A percentile compares a stretch with the other conserved stretches of the same genome.
phyloP scores from a whole-genome alignment of 2,888 invertebrate genomes.

The Aleiodes alternator region DNA sequence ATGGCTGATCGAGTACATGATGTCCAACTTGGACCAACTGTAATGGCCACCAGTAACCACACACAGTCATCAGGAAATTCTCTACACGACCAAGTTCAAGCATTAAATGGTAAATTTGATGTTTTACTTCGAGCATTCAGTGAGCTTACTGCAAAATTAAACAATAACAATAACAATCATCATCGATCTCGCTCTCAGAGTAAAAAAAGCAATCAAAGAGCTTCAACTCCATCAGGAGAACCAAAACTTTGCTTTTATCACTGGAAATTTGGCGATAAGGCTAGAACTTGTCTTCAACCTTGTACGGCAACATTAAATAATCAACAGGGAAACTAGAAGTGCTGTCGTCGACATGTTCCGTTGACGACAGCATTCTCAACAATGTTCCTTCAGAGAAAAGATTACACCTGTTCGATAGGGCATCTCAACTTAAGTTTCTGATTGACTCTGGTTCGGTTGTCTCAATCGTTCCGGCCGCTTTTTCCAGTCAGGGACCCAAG shows the following conservation, averaged over 20 bases:
- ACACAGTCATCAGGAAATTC: neutral
- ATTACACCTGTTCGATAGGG: conserved; percentile 23
- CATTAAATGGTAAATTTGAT: no score
- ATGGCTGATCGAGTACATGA: conserved; percentile 48
- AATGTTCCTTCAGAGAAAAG: conserved; percentile 1
- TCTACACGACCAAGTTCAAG: no score
- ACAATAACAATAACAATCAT: no score
- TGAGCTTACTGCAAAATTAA: no score
- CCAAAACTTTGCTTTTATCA: conserved; percentile 13
- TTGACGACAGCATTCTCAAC: conserved; percentile 25
- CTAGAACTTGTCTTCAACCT: neutral
- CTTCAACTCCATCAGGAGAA: neutral
- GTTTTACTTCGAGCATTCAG: neutral
- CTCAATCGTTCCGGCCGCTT: conserved; percentile 28
- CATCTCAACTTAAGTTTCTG: conserved; percentile 13
- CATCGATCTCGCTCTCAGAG: no score
- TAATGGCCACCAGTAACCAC: conserved; percentile 43
- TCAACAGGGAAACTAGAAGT: conserved; percentile 10
- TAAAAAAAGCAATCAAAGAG: no score
- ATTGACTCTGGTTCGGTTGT: conserved; percentile 38
- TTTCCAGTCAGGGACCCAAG: neutral
- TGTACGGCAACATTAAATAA: neutral
- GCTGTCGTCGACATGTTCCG: neutral
- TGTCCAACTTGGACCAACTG: conserved; percentile 3
- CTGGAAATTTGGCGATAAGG: neutral